Base-by-base conservation (phyloP, 2,113 vertebrate genomes). In the Leiothrix lutea region DNA sequence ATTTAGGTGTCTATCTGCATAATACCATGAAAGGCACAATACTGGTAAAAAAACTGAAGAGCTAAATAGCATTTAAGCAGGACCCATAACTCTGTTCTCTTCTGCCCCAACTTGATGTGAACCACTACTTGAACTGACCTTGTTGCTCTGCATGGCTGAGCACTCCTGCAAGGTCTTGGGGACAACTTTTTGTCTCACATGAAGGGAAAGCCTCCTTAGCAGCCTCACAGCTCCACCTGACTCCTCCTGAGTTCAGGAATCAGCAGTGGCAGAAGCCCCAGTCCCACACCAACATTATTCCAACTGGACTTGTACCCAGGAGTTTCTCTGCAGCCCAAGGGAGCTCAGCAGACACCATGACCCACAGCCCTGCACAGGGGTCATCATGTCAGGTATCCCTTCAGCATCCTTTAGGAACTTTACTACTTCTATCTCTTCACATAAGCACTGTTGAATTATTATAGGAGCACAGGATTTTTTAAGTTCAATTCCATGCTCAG, bases 221-320 rank as follows among this genome's bases (percentile, higher is more conserved):
- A 79, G 45, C 60, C 44, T 14, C 31, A 20, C 0, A 0, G 50
- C 26, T 86, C 53, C 44, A 44, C 36, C 53, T 58, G 45, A 26
- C 33, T 44, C 26, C 33, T 81, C 12, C 16, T 33, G 51, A 84
- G 25, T 23, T 79, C 60, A 56, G 51, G 21, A 54, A 71, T 54
- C 47, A 50, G 20, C 2, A 1, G 12, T 5, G 2, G 31, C 0
- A 0, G 25, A 33, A 84, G 14, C 14, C 33, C 14, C 14, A 29
- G 11, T 51, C 31, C 66, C 67, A 33, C 2, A 3, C 22, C 35
- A 57, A 42, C 0, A 1, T 77, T 33, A 35, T 7, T 51, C 21
- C 47, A 62, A 0, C 20, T 42, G 28, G 40, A 18, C 10, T 58
- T n/a, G 17, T n/a, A 29, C 17, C 25, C 61, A 64, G 60, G 51